phyloP scores from a whole-genome alignment of 1,140 invertebrate species.

The Colletes gigas region DNA sequence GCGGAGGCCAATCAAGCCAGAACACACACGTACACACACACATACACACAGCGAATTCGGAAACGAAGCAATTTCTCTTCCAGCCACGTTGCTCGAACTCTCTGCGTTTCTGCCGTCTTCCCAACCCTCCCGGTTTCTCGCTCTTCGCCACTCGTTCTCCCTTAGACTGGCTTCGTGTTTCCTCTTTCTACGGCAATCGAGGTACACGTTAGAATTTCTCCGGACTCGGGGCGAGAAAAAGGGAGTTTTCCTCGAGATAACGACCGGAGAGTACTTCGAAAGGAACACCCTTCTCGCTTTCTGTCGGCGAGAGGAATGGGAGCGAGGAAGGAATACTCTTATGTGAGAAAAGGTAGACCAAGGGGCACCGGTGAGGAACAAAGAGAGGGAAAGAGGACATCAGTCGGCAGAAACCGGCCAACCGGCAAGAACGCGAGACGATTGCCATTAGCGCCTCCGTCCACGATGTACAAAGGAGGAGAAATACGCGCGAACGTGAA shows the following conservation, averaged over 20 bases:
- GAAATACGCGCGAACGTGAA: constrained; percentile 56
- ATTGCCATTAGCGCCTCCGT: constrained; percentile 66
- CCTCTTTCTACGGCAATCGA: constrained; percentile 50
- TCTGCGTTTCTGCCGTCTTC: constrained; percentile 51
- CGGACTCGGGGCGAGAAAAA: constrained; percentile 57
- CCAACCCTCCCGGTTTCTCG: constrained; percentile 8
- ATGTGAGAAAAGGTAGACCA: neutral
- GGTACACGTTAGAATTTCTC: constrained; percentile 58
- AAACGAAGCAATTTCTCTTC: constrained; percentile 75
- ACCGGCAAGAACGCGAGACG: constrained; percentile 66
- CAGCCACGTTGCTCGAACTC: constrained; percentile 67
- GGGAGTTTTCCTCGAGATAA: constrained; percentile 65
- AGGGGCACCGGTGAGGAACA: neutral
- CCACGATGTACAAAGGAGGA: constrained; percentile 57
- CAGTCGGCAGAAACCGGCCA: constrained; percentile 56
- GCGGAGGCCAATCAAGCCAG: constrained; percentile 68
- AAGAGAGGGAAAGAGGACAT: neutral
- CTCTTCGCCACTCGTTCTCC: constrained; percentile 20
- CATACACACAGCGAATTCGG: constrained; percentile 64
- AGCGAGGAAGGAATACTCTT: constrained; percentile 2
- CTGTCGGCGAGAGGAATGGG: neutral
- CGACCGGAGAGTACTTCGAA: constrained; percentile 54
- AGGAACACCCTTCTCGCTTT: constrained; percentile 49
- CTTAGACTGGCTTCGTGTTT: neutral
- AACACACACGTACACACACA: constrained; percentile 64